Conservation (phyloP, 1,140 invertebrate genomes). For the Andrena cerasifolii region DNA sequence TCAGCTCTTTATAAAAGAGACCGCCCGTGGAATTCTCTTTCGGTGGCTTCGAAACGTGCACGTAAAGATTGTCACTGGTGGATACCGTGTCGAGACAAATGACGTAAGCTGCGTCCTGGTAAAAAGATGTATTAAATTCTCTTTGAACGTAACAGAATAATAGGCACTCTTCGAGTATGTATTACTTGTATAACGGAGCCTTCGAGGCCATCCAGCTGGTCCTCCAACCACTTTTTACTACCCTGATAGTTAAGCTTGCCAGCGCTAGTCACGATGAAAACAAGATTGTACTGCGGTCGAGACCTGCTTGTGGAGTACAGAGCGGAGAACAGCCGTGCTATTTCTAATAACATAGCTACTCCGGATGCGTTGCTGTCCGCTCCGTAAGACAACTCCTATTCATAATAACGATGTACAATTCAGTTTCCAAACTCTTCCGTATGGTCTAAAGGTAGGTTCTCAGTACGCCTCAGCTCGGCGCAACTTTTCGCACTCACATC, state of each 20-base stretch:
- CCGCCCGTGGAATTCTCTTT: conserved; percentile 91
- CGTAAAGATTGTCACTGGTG: conserved; percentile 85
- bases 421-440: neutral
- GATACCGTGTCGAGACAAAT: conserved; percentile 94
- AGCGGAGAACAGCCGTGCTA: conserved; percentile 94
- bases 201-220: conserved; percentile 91
- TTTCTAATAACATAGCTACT: conserved; percentile 92
- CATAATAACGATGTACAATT: conserved; percentile 55
- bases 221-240: conserved; percentile 98
- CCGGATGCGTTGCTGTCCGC: conserved; percentile 98
- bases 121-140: conserved; percentile 54
- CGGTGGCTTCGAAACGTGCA: conserved; percentile 98
- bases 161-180: neutral
- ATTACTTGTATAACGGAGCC: conserved; percentile 88
- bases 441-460: too few relatives aligned
- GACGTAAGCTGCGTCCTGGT: conserved; percentile 93
- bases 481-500: too few relatives aligned
- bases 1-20: conserved; percentile 88
- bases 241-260: conserved; percentile 98
- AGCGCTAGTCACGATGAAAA: conserved; percentile 95
- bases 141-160: conserved; percentile 11
- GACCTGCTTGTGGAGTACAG: conserved; percentile 93
- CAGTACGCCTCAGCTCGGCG: too few relatives aligned
- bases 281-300: conserved; percentile 92
- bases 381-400: conserved; percentile 91